Evolutionary conservation across 64 coral and sea anemone genomes (phyloP).

Genomic region (Dendronephthya gigantea): DNA sequence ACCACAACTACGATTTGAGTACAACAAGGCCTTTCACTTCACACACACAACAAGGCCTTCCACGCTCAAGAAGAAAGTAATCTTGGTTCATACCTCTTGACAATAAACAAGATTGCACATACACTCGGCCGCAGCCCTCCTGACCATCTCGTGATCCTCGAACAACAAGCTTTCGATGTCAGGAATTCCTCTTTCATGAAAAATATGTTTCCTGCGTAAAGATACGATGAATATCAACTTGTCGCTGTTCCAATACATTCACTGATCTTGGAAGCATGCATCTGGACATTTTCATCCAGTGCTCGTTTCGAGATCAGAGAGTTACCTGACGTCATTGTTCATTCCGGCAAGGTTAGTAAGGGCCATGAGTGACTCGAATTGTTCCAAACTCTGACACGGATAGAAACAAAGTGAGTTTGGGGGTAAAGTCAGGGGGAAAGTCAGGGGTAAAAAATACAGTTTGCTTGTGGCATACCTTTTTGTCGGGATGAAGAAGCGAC

Average conservation of each 20-base stretch:
- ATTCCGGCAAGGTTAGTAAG: constrained; percentile 85
- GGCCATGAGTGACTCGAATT: constrained; percentile 91
- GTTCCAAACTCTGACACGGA: constrained; percentile 42
- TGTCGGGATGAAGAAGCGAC: constrained; percentile 54
- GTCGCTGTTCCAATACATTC: background rate
- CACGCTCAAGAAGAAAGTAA: background rate
- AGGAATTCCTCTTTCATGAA: constrained; percentile 70
- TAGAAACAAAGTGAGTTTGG: background rate
- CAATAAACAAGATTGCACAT: constrained; percentile 96
- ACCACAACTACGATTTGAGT: no score
- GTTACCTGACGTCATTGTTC: constrained; percentile 86
- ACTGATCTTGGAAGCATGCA: background rate
- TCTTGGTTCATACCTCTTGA: constrained; percentile 50
- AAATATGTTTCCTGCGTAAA: constrained; percentile 55
- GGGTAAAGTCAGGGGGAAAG: background rate
- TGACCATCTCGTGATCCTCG: constrained; percentile 79
- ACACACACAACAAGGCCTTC: no score
- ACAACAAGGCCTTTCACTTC: no score
- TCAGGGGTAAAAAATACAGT: no score
- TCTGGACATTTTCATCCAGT: background rate
- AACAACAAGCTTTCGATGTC: constrained; percentile 89
- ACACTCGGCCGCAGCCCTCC: constrained; percentile 74
- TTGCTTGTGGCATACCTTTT: constrained; percentile 17
- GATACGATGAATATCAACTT: background rate
- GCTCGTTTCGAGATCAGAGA: background rate